These are phyloP conservation scores for Ditula angustiorana DNA, from an alignment of 2,888 invertebrate genomes.

Conservation along the genomic window DNA sequence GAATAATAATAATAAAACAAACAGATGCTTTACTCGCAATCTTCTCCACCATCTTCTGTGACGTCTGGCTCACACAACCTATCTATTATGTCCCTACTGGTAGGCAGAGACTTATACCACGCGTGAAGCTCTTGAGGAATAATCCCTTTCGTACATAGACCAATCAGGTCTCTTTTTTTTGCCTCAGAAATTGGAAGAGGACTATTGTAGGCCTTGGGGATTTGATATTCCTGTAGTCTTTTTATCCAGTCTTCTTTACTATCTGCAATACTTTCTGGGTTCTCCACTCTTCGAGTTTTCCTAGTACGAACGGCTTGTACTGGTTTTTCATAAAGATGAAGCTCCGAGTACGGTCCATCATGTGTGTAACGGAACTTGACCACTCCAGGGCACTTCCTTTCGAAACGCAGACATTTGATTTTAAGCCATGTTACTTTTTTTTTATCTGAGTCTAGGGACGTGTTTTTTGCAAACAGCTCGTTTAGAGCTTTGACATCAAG, in stretches of 20 bases:
- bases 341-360: slow-evolving; percentile 2
- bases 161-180: slow-evolving; percentile 10
- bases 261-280: too few relatives aligned
- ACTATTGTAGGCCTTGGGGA: slow-evolving; percentile 5
- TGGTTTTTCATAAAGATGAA: neutral
- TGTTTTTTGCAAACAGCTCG: slow-evolving; percentile 2
- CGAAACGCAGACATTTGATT: slow-evolving; percentile 7
- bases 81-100: slow-evolving; percentile 6
- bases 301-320: neutral
- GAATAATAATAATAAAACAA: neutral
- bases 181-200: slow-evolving; percentile 12
- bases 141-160: slow-evolving; percentile 16
- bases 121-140: slow-evolving; percentile 21
- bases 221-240: neutral
- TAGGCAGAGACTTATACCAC: slow-evolving; percentile 14
- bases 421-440: slow-evolving; percentile 2
- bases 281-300: neutral
- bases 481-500: slow-evolving; percentile 15
- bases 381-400: neutral
- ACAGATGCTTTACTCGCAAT: neutral
- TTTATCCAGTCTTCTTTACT: neutral
- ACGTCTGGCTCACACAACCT: slow-evolving; percentile 14
- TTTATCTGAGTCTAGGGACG: slow-evolving; percentile 1
- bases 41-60: slow-evolving; percentile 10
- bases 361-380: slow-evolving; percentile 5